These are phyloP conservation scores for Drosophila dunni DNA, from an alignment of 1,140 invertebrate species.

Conservation along the genomic window DNA sequence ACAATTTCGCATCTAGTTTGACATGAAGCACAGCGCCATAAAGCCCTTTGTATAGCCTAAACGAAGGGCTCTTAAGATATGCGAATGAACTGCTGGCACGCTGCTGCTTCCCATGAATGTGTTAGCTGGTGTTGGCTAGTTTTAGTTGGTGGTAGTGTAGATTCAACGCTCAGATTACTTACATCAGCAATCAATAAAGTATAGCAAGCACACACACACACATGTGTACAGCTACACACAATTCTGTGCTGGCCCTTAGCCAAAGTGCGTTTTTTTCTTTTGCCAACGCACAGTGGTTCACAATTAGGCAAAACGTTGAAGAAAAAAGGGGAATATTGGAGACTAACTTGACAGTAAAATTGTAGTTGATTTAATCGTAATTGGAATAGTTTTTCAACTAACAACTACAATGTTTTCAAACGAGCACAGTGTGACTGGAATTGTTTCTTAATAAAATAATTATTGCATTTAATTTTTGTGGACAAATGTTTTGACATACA, in stretches of 20 bases:
- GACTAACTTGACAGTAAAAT: no score
- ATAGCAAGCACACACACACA: constrained; percentile 40
- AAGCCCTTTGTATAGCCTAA: constrained; percentile 49
- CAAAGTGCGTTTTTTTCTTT: constrained; percentile 63
- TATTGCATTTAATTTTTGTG: neutral
- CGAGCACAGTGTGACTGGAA: no score
- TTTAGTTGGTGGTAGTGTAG: constrained; percentile 29
- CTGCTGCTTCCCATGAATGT: constrained; percentile 1
- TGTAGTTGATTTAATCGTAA: no score
- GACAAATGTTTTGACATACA: neutral
- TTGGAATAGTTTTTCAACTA: no score
- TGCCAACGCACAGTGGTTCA: constrained; percentile 27
- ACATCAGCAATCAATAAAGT: constrained; percentile 75
- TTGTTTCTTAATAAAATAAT: neutral
- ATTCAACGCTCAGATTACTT: constrained; percentile 64
- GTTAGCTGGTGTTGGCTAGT: constrained; percentile 32
- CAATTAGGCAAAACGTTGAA: neutral
- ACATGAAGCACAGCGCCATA: neutral
- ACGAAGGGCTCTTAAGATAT: constrained; percentile 63
- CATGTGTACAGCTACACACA: constrained; percentile 31
- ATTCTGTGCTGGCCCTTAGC: constrained; percentile 52
- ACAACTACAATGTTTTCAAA: no score
- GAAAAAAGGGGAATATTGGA: neutral
- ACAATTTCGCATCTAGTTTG: constrained; percentile 9
- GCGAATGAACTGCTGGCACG: constrained; percentile 57